A percentile compares a stretch with the other conserved stretches of the same genome.
These are phyloP conservation scores for Schizothorax lantsangensis DNA, from an alignment of 2,797 vertebrate species.

Conservation along the genomic window DNA sequence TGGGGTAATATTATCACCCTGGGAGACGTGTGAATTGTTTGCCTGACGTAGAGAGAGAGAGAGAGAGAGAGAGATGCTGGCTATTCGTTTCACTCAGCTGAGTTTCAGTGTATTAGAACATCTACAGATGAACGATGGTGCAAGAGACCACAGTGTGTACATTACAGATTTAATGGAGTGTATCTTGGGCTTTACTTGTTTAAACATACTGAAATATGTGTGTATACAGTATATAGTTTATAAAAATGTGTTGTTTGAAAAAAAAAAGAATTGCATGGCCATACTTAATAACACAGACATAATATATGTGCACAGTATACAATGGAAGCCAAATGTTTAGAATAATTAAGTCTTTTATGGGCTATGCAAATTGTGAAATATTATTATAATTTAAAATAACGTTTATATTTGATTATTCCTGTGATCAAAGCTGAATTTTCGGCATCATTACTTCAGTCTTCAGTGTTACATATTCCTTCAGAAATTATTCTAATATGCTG, in stretches of 20 bases:
- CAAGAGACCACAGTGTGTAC: neutral
- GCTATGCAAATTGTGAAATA: neutral
- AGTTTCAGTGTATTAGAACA: conserved; percentile 17
- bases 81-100: neutral
- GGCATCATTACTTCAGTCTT: neutral
- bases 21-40: conserved; percentile 37
- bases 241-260: neutral
- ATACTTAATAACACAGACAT: neutral
- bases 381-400: neutral
- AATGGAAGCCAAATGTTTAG: neutral
- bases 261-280: neutral
- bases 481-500: neutral
- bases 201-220: neutral
- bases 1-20: conserved; percentile 15
- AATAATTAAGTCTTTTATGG: neutral
- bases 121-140: neutral
- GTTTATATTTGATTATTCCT: neutral
- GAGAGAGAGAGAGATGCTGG: conserved; percentile 16
- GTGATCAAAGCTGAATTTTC: too few species aligned
- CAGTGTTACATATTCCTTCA: neutral
- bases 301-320: neutral
- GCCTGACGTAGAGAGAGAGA: neutral
- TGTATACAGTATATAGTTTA: neutral
- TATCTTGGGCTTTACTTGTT: neutral
- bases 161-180: neutral